These are phyloP conservation scores for Meiosimyza platycephala DNA, from an alignment of 2,888 invertebrate species.

Conservation along the genomic window DNA sequence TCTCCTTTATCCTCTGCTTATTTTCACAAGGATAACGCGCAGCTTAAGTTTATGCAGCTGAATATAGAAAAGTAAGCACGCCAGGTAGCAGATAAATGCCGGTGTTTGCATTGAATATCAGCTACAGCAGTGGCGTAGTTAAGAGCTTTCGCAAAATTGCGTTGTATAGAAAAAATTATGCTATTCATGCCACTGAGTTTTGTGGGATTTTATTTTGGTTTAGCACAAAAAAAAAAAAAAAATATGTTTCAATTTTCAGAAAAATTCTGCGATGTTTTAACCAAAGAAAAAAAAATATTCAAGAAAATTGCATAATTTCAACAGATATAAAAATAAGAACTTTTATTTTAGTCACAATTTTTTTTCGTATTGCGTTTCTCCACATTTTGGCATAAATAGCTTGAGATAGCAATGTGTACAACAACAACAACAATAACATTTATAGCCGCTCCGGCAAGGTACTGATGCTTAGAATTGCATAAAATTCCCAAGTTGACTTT, in stretches of 20 bases:
- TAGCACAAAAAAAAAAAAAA: neutral
- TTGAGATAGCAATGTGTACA: neutral
- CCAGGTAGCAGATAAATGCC: slow-evolving; percentile 15
- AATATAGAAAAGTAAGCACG: slow-evolving; percentile 14
- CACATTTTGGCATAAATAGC: slow-evolving; percentile 14
- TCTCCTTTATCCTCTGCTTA: neutral
- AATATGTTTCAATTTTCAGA: slow-evolving; percentile 28
- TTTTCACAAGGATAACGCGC: slow-evolving; percentile 12
- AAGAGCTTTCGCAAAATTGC: too few relatives aligned
- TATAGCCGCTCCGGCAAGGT: slow-evolving; percentile 4
- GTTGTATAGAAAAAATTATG: too few relatives aligned
- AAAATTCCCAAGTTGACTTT: slow-evolving; percentile 62
- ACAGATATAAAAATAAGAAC: slow-evolving; percentile 6
- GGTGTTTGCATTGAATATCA: slow-evolving; percentile 1
- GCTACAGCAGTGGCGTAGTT: neutral
- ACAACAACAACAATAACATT: neutral
- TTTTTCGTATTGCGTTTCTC: neutral
- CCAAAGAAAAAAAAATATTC: neutral
- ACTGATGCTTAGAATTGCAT: slow-evolving; percentile 47
- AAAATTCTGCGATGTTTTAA: neutral
- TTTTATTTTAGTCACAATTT: slow-evolving; percentile 9
- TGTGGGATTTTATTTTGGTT: too few relatives aligned
- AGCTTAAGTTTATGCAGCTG: slow-evolving; percentile 17
- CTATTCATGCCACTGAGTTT: too few relatives aligned
- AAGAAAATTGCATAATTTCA: neutral